Percentiles rank a stretch among this genome's conserved stretches.
Conservation (phyloP, 1,140 invertebrate species). For the Zaprionus ornatus region DNA sequence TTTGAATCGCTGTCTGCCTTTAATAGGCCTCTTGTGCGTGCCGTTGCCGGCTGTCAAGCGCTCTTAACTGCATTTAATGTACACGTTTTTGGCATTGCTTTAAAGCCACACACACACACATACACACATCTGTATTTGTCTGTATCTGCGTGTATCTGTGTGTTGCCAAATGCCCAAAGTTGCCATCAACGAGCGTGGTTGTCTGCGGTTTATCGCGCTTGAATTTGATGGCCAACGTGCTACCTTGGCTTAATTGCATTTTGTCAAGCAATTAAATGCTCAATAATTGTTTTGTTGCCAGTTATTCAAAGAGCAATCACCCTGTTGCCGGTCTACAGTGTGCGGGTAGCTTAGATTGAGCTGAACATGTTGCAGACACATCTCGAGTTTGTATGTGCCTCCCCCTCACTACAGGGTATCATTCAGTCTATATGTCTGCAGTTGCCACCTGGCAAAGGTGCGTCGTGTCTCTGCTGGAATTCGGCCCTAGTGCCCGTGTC, state of each 20-base stretch:
- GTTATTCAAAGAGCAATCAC: conserved; percentile 67
- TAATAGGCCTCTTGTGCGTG: conserved; percentile 44
- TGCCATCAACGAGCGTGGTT: conserved; percentile 11
- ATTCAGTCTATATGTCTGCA: conserved; percentile 7
- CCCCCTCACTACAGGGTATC: conserved; percentile 1
- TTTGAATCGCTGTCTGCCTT: conserved; percentile 36
- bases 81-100: conserved; percentile 33
- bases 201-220: conserved; percentile 62
- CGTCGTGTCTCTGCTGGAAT: conserved; percentile 45
- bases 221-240: conserved; percentile 52
- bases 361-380: background rate
- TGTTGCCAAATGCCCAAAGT: conserved; percentile 3
- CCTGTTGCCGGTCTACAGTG: background rate
- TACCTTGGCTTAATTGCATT: conserved; percentile 81
- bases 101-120: conserved; percentile 17
- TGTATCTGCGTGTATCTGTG: background rate
- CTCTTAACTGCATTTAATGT: conserved; percentile 48
- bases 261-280: conserved; percentile 80
- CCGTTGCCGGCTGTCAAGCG: conserved; percentile 7
- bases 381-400: background rate
- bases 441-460: conserved; percentile 53
- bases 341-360: background rate
- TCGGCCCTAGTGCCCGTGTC: conserved; percentile 45
- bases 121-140: too few relatives aligned
- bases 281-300: conserved; percentile 81